phyloP scores from a whole-genome alignment of 2,888 invertebrate genomes.

The Hyposoter dolosus region DNA sequence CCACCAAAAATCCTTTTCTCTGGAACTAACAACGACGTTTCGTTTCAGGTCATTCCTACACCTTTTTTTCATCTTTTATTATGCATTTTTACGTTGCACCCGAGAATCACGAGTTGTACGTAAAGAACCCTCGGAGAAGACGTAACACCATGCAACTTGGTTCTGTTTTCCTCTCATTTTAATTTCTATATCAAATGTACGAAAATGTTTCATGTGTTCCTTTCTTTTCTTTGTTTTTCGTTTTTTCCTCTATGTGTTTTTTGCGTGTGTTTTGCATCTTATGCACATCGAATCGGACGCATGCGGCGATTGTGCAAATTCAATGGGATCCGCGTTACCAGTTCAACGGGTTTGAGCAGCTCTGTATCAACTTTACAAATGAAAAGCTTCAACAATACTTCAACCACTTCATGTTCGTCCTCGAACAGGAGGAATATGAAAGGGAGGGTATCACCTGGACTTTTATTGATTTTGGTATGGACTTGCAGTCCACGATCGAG shows the following conservation, averaged over 20 bases:
- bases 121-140: conserved; percentile 10
- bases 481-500: conserved; percentile 95
- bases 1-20: conserved; percentile 16
- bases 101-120: background rate
- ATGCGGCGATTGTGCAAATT: conserved; percentile 57
- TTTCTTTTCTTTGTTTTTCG: conserved; percentile 24
- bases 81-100: background rate
- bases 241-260: conserved; percentile 56
- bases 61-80: background rate
- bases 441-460: conserved; percentile 96
- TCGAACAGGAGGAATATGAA: conserved; percentile 98
- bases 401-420: conserved; percentile 98
- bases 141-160: conserved; percentile 46
- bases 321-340: conserved; percentile 82
- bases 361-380: conserved; percentile 98
- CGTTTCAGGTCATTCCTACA: conserved; percentile 43
- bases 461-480: conserved; percentile 98
- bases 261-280: conserved; percentile 76
- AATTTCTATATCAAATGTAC: background rate
- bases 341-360: conserved; percentile 97
- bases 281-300: conserved; percentile 67
- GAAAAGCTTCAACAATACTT: conserved; percentile 98
- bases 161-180: conserved; percentile 1
- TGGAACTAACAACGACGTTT: conserved; percentile 51
- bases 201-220: conserved; percentile 30